A percentile compares a stretch with the other conserved stretches of the same genome.
Conservation (phyloP, 2,888 invertebrate genomes). For the Acleris cristana region DNA sequence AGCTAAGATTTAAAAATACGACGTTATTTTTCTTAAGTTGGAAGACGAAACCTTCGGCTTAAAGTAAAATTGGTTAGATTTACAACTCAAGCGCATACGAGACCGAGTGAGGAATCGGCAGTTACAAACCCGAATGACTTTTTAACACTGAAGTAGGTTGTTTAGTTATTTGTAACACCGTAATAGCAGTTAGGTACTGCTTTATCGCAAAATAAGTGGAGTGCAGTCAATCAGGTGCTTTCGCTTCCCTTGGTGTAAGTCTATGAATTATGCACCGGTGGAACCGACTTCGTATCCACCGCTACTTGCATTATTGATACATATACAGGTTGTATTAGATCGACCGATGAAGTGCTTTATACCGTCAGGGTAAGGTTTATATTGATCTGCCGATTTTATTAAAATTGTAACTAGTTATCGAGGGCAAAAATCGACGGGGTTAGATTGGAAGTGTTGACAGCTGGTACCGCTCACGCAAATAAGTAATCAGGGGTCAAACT, state of each 20-base stretch:
- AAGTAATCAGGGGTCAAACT: conserved; percentile 24
- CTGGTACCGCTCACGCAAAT: conserved; percentile 17
- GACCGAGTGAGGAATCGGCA: too few species aligned
- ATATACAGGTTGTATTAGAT: neutral
- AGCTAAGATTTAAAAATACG: too few species aligned
- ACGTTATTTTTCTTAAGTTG: too few species aligned
- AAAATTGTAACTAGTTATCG: neutral
- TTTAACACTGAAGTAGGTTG: neutral
- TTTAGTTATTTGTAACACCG: neutral
- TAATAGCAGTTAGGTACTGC: neutral
- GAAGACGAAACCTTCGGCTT: too few species aligned
- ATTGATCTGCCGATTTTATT: neutral
- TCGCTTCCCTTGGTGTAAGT: conserved; percentile 21
- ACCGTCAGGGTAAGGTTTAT: neutral
- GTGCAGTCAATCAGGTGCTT: conserved; percentile 16
- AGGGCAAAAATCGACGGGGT: neutral
- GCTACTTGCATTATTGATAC: conserved; percentile 1
- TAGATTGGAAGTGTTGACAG: conserved; percentile 7
- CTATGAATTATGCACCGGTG: conserved; percentile 17
- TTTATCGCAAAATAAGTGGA: conserved; percentile 7
- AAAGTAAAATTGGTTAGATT: too few species aligned
- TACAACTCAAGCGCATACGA: too few species aligned
- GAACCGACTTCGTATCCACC: neutral
- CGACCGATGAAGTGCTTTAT: neutral
- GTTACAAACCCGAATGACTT: neutral